These are phyloP conservation scores for Tenualosa thibaudeaui DNA, from an alignment of 2,797 vertebrate species.

Conservation along the genomic window DNA sequence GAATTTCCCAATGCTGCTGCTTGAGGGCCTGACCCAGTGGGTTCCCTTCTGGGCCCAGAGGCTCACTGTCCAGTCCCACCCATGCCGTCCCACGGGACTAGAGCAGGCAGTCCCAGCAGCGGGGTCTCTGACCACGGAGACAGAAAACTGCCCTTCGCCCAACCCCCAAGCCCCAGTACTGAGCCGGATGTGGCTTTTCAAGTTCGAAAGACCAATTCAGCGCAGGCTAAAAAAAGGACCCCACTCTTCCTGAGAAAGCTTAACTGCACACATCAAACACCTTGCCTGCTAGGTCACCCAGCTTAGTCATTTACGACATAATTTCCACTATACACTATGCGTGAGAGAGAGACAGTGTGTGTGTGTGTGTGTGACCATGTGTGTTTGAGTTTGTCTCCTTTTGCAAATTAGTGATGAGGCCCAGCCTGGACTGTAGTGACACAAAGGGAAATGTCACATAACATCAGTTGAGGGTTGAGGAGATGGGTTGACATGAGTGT, in stretches of 20 bases:
- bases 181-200: background rate
- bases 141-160: too few species aligned
- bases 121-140: background rate
- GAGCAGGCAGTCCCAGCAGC: background rate
- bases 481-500: background rate
- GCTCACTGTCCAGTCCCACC: background rate
- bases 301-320: background rate
- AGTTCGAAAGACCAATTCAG: background rate
- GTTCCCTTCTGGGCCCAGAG: background rate
- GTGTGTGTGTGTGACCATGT: background rate
- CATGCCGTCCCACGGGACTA: background rate
- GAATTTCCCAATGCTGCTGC: background rate
- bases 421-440: background rate
- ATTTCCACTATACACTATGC: background rate
- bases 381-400: background rate
- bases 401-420: background rate
- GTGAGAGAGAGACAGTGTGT: background rate
- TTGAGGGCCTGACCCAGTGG: background rate
- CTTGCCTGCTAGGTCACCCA: background rate
- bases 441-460: background rate
- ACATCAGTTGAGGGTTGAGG: background rate
- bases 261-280: background rate
- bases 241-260: background rate
- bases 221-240: background rate
- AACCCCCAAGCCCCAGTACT: background rate